Evolutionary conservation across 2,888 invertebrate genomes (phyloP), one percentile per base, ranked within the genome.

Genomic region (Folsomia manolachei): DNA sequence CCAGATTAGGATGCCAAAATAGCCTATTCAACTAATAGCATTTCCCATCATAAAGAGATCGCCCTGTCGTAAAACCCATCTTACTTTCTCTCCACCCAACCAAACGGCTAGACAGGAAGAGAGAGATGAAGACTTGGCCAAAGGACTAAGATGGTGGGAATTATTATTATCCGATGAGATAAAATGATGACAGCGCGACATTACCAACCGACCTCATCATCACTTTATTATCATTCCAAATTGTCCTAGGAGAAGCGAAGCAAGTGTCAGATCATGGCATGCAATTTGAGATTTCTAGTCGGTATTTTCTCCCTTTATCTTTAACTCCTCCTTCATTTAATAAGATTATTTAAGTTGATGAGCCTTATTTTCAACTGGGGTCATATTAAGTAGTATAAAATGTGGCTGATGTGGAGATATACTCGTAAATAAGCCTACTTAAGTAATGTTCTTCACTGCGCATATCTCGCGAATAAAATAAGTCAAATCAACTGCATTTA

Each of bases 11-110:
- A 71, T 71, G 73, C 75, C 75, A 78, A 78, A 80, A 78, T 75
- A 75, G 78, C 75, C 76, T 78, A 75, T 76, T 80, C 78, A 80
- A 80, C 80, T 80, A 80, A 80, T 80, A 78, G 76, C 78, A 76
- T 78, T 78, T 78, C 78, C 80, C 78, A 80, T 80, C 80, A 80
- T 80, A 78, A 80, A 80, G 76, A 78, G 78, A 77, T 78, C 74
- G 70, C 64, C 73, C 76, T 76, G 75, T 74, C 75, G 73, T 78
- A 76, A 76, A 78, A 78, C 72, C 72, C 73, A 74, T 72, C 70
- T 70, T 63, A 68, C 60, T n/a, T n/a, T n/a, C n/a, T n/a, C n/a
- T n/a, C n/a, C n/a, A n/a, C n/a, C n/a, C n/a, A 61, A 52, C 65
- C 67, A 26, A n/a, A 62, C 25, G 26, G 21, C 56, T 14, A 56